These are phyloP conservation scores for Progne subis DNA, from an alignment of 2,113 vertebrate genomes.

Conservation along the genomic window DNA sequence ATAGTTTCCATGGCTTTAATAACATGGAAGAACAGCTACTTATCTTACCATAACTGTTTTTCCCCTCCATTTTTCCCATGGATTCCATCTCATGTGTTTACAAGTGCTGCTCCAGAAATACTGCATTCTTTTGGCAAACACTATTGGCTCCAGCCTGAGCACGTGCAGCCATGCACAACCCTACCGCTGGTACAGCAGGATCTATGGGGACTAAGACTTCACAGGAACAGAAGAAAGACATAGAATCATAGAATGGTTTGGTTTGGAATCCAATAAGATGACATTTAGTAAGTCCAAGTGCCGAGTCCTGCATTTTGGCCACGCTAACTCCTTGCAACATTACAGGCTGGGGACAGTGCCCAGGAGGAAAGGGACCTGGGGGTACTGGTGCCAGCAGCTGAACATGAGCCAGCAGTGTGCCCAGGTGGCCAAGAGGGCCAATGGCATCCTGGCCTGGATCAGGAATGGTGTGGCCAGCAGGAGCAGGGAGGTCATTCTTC, in stretches of 20 bases:
- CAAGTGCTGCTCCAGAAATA: neutral
- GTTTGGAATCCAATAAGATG: neutral
- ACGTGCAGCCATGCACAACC: neutral
- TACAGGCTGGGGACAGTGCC: neutral
- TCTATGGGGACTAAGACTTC: neutral
- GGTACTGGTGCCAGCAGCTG: neutral
- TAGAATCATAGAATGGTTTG: neutral
- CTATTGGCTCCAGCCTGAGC: neutral
- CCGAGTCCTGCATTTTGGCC: neutral
- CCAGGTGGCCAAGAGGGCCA: neutral
- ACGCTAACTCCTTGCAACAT: neutral
- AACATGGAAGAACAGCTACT: neutral
- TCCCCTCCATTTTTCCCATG: neutral
- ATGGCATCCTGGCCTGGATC: neutral
- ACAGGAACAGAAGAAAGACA: neutral
- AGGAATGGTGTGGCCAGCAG: neutral
- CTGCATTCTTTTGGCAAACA: neutral
- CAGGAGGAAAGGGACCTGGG: neutral
- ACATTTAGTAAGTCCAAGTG: neutral
- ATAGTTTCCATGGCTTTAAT: neutral
- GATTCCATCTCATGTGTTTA: neutral
- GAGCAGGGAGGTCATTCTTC: neutral
- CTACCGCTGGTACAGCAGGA: neutral
- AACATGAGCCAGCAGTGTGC: neutral
- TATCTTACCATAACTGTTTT: neutral